These are phyloP conservation scores for Mellivora capensis DNA, from an alignment of 2,113 vertebrate species.

Conservation along the genomic window DNA sequence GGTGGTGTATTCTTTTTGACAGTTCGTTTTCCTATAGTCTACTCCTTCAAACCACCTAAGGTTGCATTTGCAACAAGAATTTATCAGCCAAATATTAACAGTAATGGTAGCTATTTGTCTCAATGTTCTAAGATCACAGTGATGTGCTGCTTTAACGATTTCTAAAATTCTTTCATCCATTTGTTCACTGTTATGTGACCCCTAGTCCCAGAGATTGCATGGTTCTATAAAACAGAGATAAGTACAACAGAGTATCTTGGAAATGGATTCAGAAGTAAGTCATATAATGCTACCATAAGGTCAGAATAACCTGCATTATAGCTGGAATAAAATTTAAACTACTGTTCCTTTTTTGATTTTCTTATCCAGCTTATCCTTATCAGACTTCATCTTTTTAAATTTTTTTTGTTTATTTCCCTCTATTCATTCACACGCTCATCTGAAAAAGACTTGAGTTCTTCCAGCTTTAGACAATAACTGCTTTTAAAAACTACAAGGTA, in stretches of 20 bases:
- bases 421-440: conserved; percentile 91
- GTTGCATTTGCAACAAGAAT: neutral
- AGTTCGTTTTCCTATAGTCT: neutral
- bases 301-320: conserved; percentile 90
- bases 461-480: conserved; percentile 90
- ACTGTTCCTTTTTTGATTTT: conserved; percentile 90
- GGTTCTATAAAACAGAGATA: neutral
- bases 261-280: conserved; percentile 99
- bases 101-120: neutral
- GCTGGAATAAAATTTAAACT: conserved; percentile 94
- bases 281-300: conserved; percentile 94
- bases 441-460: conserved; percentile 82
- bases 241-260: conserved; percentile 99
- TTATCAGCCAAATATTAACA: neutral
- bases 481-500: conserved; percentile 91
- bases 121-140: neutral
- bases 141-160: conserved; percentile 87
- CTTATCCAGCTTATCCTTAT: conserved; percentile 88
- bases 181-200: conserved; percentile 93
- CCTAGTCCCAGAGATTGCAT: neutral
- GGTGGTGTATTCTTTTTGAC: neutral
- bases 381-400: conserved; percentile 88
- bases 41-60: neutral
- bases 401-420: conserved; percentile 86
- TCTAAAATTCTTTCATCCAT: conserved; percentile 95